phyloP scores from a whole-genome alignment of 2,113 vertebrate genomes.

The Trichechus manatus region DNA sequence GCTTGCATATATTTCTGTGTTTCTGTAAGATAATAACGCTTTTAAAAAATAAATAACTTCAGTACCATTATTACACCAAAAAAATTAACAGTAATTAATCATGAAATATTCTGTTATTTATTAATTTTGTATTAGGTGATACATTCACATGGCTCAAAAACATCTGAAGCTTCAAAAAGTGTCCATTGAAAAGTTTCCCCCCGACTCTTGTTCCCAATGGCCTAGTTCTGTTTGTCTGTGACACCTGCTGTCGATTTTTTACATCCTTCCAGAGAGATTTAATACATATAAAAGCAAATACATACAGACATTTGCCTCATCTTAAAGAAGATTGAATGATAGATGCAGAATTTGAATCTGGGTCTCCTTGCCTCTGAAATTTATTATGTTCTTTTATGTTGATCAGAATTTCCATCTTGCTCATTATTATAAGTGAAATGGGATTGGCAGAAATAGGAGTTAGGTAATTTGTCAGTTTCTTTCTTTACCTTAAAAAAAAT shows the following conservation, averaged over 20 bases:
- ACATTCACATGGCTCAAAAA: constrained; percentile 20
- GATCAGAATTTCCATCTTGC: background rate
- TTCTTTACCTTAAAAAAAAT: background rate
- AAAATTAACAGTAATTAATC: background rate
- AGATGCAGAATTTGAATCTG: background rate
- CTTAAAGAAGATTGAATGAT: constrained; percentile 30
- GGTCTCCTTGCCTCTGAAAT: background rate
- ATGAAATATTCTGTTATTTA: background rate
- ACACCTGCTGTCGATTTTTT: background rate
- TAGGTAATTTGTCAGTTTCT: constrained; percentile 12
- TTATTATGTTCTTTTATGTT: background rate
- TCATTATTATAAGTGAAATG: constrained; percentile 12
- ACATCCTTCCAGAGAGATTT: background rate
- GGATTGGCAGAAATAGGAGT: background rate
- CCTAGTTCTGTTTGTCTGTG: background rate
- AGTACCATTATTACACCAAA: background rate
- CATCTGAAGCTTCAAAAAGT: constrained; percentile 16
- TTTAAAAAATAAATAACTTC: background rate
- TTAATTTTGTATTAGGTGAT: constrained; percentile 14
- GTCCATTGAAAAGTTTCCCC: background rate
- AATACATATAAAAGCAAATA: background rate
- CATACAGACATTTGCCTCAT: background rate
- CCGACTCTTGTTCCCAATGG: background rate
- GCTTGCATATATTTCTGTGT: background rate
- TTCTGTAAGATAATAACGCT: constrained; percentile 16